Percentiles rank a stretch among this genome's conserved stretches.
phyloP scores from a whole-genome alignment of 2,113 vertebrate genomes.

The Antigone vipio region DNA sequence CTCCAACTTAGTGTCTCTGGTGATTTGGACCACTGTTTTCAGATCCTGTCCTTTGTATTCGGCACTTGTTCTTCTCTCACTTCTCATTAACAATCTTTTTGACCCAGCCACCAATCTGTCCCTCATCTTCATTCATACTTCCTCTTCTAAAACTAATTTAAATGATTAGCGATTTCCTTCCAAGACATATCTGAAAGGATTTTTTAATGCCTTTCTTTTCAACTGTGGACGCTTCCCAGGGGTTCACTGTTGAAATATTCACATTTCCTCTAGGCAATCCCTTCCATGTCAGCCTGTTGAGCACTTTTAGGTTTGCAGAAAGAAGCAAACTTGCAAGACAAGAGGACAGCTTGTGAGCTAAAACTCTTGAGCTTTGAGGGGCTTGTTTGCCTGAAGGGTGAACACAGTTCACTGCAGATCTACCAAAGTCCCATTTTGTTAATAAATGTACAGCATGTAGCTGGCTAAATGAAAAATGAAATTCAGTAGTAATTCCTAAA shows the following conservation, averaged over 20 bases:
- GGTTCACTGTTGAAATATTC: conserved; percentile 13
- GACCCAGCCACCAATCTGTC: not conserved
- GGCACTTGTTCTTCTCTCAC: not conserved
- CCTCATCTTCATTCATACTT: not conserved
- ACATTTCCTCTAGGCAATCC: conserved; percentile 9
- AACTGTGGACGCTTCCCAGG: not conserved
- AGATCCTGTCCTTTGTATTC: not conserved
- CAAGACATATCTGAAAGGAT: not conserved
- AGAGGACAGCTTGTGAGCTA: conserved; percentile 28
- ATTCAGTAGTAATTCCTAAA: conserved; percentile 40
- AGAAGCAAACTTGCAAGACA: conserved; percentile 39
- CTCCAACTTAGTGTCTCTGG: not conserved
- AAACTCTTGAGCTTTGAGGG: conserved; percentile 35
- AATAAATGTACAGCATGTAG: conserved; percentile 47
- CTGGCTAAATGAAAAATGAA: conserved; percentile 44
- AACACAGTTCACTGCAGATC: conserved; percentile 33
- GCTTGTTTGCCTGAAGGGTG: conserved; percentile 52
- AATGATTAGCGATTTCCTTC: not conserved
- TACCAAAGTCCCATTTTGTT: conserved; percentile 45
- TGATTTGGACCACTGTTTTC: not conserved
- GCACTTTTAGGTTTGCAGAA: conserved; percentile 27
- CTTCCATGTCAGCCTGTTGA: not conserved
- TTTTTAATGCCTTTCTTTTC: not conserved
- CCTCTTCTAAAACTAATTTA: not conserved
- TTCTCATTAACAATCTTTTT: not conserved